A percentile compares a stretch with the other conserved stretches of the same genome.
Evolutionary conservation across 2,888 invertebrate species (phyloP).

Genomic region (Idaea biselata): DNA sequence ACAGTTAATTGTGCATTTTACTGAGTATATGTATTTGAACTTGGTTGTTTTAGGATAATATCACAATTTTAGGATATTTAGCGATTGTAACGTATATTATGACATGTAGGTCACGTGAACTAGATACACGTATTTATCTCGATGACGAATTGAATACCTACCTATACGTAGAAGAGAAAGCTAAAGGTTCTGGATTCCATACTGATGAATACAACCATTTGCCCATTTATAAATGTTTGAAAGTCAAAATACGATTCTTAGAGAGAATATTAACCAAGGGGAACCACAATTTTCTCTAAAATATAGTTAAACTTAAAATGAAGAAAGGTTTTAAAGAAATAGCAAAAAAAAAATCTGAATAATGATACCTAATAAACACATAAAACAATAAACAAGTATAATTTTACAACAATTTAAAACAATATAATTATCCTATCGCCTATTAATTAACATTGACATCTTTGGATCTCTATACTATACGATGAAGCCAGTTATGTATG

Average conservation of each 20-base stretch:
- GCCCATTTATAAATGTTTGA: background rate
- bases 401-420: background rate
- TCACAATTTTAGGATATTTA: background rate
- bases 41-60: too few relatives aligned
- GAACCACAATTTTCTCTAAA: background rate
- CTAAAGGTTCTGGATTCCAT: constrained; percentile 9
- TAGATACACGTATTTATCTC: background rate
- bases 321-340: background rate
- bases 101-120: background rate
- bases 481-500: too few relatives aligned
- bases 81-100: background rate
- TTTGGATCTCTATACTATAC: background rate
- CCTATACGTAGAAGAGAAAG: background rate
- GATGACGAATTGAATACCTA: background rate
- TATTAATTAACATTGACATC: background rate
- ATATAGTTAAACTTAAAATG: background rate
- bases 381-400: background rate
- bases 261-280: too few relatives aligned
- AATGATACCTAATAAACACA: background rate
- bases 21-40: background rate
- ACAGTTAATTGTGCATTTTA: constrained; percentile 6
- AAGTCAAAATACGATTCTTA: too few relatives aligned
- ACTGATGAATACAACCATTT: background rate
- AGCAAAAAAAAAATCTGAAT: background rate
- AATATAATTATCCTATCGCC: background rate